Base-by-base conservation (phyloP, 2,113 vertebrate genomes). In the Tyrannus savana region DNA sequence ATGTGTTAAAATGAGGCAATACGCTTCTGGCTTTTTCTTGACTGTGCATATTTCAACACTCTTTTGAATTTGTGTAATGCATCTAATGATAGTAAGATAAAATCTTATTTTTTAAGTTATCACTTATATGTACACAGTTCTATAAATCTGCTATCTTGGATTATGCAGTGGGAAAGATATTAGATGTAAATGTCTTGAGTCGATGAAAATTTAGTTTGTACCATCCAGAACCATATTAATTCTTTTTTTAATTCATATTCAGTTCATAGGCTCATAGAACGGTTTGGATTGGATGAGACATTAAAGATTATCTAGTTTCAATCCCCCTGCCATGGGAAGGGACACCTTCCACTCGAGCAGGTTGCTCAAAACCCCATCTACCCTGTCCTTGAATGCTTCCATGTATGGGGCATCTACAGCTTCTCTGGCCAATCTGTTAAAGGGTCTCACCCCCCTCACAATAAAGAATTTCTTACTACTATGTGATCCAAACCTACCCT, bases 371-470 rank as follows among this genome's bases (percentile, higher is more conserved):
- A 19, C 4, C 17, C 10, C 44, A 37, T 8, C 22, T 24, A 50
- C 42, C 7, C 18, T 2, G 0, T 19, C 6, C 2, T 2, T 27
- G 21, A 66, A 28, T 15, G 18, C 18, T 37, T 19, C 18, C 52
- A 37, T 18, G 6, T 27, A 19, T 73, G 44, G 37, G 1, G 0
- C 14, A 37, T 19, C 50, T 27, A 64, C 27, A 50, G 22, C 19
- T 75, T 47, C 33, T 47, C 73, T 76, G 56, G 47, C n/a, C 8
- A 41, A 28, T 21, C 11, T 49, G 14, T 28, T 42, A 19, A 12
- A 16, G 27, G 23, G 31, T 81, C 9, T 19, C 37, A 73, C 4
- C 2, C 1, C 4, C 6, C 4, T 28, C 52, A 44, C 18, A 66
- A 12, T 5, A 24, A 28, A 37, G 6, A 59, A n/a, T 14, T n/a